Evolutionary conservation across 2,797 vertebrate genomes (phyloP).

Genomic region (Scyliorhinus canicula): DNA sequence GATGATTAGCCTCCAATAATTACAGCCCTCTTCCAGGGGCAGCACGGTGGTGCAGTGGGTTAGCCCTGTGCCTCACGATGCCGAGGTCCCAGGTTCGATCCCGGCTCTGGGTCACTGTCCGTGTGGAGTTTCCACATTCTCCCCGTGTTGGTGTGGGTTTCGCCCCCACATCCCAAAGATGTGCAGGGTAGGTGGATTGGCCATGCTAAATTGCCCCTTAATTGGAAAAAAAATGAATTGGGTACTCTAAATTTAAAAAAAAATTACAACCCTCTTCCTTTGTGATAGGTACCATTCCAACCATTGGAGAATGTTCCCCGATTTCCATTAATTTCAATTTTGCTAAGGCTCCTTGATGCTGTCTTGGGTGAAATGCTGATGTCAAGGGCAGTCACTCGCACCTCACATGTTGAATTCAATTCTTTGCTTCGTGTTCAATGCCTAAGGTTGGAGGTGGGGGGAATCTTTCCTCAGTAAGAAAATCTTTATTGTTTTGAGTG

Average conservation of each 20-base stretch:
- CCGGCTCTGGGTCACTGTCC: too few species aligned
- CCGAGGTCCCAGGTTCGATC: too few species aligned
- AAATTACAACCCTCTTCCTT: background rate
- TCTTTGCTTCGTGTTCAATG: background rate
- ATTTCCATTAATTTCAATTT: background rate
- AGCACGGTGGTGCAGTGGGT: too few species aligned
- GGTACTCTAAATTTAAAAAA: too few species aligned
- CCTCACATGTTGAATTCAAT: background rate
- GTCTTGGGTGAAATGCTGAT: background rate
- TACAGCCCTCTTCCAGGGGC: background rate
- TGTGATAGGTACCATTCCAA: background rate
- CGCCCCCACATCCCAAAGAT: too few species aligned
- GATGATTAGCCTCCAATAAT: background rate
- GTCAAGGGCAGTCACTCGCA: background rate
- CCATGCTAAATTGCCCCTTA: too few species aligned
- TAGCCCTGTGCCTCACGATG: too few species aligned
- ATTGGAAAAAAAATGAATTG: too few species aligned
- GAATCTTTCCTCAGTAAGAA: background rate
- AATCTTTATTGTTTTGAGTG: background rate
- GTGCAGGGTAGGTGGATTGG: too few species aligned
- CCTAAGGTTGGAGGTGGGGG: background rate
- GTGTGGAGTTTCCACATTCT: too few species aligned
- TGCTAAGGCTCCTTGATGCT: background rate
- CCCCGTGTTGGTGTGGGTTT: too few species aligned
- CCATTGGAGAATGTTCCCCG: too few species aligned